Percentiles rank a stretch among this genome's conserved stretches.
phyloP scores from a whole-genome alignment of 2,888 invertebrate genomes.

The Empis stercorea region DNA sequence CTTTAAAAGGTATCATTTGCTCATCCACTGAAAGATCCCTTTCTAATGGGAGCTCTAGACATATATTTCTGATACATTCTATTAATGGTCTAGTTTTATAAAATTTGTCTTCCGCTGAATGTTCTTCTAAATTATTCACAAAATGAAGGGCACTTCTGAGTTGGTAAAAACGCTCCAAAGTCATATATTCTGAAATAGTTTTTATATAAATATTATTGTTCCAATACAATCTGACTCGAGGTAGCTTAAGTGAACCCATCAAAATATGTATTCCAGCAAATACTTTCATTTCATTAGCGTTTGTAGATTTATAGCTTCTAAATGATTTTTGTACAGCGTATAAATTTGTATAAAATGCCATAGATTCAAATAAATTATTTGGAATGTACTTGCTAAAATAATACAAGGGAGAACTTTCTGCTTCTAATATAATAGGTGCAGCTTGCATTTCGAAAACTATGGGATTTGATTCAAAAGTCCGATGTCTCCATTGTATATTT shows the following conservation, averaged over 20 bases:
- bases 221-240: neutral
- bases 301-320: neutral
- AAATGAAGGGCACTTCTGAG: neutral
- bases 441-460: neutral
- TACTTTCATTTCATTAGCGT: neutral
- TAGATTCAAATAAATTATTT: neutral
- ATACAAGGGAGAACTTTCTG: neutral
- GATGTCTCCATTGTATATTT: no score
- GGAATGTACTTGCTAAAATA: neutral
- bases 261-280: neutral
- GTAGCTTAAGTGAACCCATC: neutral
- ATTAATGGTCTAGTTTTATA: neutral
- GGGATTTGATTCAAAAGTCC: no score
- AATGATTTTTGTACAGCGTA: neutral
- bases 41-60: neutral
- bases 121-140: neutral
- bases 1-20: constrained; percentile 1
- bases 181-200: neutral
- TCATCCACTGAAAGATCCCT: neutral
- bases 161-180: no score
- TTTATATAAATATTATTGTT: neutral
- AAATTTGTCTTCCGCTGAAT: neutral
- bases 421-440: neutral
- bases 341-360: neutral
- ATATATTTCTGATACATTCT: neutral